Percentiles rank a stretch among this genome's conserved stretches.
phyloP scores from a whole-genome alignment of 2,888 invertebrate genomes.

The Agrilus mali region DNA sequence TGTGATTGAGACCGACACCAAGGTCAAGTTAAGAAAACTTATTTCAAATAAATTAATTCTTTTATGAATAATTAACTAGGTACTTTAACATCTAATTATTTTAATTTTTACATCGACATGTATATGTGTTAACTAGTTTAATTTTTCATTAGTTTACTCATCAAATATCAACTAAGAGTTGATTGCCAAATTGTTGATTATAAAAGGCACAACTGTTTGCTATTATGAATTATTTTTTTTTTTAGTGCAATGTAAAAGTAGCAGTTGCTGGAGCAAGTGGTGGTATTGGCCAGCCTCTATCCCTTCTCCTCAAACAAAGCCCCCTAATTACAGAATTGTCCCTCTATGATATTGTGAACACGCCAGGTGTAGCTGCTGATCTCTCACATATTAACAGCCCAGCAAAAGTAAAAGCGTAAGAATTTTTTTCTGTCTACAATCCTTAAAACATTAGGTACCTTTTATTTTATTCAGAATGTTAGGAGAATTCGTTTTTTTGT shows the following conservation, averaged over 20 bases:
- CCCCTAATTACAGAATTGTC: conserved; percentile 73
- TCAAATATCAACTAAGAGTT: too few species aligned
- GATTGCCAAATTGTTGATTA: too few species aligned
- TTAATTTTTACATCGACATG: too few species aligned
- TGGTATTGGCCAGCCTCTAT: conserved; percentile 95
- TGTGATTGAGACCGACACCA: background rate
- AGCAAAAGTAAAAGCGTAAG: conserved; percentile 56
- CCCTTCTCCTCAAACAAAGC: conserved; percentile 82
- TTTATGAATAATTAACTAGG: too few species aligned
- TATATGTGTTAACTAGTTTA: too few species aligned
- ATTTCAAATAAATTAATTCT: too few species aligned
- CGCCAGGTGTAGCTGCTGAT: conserved; percentile 94
- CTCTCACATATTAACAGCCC: conserved; percentile 92
- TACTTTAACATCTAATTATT: too few species aligned
- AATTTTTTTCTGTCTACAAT: conserved; percentile 1
- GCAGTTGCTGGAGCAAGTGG: conserved; percentile 94
- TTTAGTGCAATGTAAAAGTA: conserved; percentile 77
- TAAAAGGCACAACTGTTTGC: too few species aligned
- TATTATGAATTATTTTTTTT: conserved; percentile 10
- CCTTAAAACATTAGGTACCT: background rate
- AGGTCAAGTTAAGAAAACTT: too few species aligned
- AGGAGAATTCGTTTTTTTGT: too few species aligned
- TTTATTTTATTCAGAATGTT: background rate
- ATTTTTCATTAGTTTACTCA: too few species aligned
- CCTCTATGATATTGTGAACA: conserved; percentile 89